These are phyloP conservation scores for Rhagologus leucostigma DNA, from an alignment of 2,113 vertebrate genomes.

Conservation along the genomic window DNA sequence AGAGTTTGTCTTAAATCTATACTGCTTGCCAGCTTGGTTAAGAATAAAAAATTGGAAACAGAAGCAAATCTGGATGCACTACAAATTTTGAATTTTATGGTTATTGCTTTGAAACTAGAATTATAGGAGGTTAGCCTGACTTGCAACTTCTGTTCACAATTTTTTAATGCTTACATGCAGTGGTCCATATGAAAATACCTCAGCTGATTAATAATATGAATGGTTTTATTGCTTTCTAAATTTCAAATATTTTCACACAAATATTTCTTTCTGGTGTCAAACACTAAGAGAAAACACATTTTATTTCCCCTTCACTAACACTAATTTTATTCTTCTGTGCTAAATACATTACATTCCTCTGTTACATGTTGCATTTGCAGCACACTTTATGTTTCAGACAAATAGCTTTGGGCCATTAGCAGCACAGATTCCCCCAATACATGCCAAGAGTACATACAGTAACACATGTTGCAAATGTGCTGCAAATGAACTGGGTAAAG, in stretches of 20 bases:
- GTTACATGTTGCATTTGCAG: neutral
- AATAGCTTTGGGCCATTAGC: slow-evolving; percentile 23
- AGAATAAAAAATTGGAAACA: slow-evolving; percentile 62
- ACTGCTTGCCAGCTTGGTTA: slow-evolving; percentile 53
- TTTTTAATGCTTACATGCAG: slow-evolving; percentile 23
- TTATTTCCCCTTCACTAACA: slow-evolving; percentile 20
- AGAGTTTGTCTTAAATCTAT: slow-evolving; percentile 53
- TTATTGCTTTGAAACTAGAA: slow-evolving; percentile 62
- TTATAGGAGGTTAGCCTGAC: slow-evolving; percentile 37
- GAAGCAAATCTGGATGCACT: slow-evolving; percentile 47
- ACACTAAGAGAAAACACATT: slow-evolving; percentile 37
- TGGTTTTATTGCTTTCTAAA: slow-evolving; percentile 34
- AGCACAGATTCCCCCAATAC: neutral
- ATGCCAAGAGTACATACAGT: slow-evolving; percentile 16
- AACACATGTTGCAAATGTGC: slow-evolving; percentile 10
- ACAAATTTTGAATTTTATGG: slow-evolving; percentile 61
- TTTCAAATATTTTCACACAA: slow-evolving; percentile 43
- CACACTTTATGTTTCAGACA: slow-evolving; percentile 11
- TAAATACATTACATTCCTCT: slow-evolving; percentile 4
- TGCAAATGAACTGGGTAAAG: neutral
- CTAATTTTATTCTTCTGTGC: slow-evolving; percentile 40
- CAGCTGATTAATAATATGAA: slow-evolving; percentile 33
- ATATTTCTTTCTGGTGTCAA: slow-evolving; percentile 28
- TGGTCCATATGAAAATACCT: slow-evolving; percentile 16
- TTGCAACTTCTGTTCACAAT: slow-evolving; percentile 52